Percentiles rank a stretch among this genome's conserved stretches.
Conservation (phyloP, 2,888 invertebrate genomes). For the Acanthosepion lycidas region DNA sequence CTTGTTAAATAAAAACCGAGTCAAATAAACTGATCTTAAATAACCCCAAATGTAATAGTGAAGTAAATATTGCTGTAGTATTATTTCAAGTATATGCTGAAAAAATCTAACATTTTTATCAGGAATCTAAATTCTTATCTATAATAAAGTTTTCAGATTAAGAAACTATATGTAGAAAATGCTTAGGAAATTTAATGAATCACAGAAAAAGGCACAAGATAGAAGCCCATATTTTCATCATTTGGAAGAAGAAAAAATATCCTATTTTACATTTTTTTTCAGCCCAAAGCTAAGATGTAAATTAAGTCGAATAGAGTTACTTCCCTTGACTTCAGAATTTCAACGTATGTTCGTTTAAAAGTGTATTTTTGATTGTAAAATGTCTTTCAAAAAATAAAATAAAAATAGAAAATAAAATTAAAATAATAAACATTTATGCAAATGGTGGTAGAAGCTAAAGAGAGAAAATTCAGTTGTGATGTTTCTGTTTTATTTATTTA, state of each 20-base stretch:
- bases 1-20: too few relatives aligned
- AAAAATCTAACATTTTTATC: not conserved
- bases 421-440: not conserved
- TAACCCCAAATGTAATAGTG: too few relatives aligned
- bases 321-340: not conserved
- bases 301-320: not conserved
- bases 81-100: too few relatives aligned
- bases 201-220: too few relatives aligned
- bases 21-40: too few relatives aligned
- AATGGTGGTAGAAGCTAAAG: not conserved
- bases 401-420: not conserved
- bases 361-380: not conserved
- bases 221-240: too few relatives aligned
- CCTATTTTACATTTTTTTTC: not conserved
- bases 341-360: too few relatives aligned
- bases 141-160: not conserved
- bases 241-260: too few relatives aligned
- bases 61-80: too few relatives aligned
- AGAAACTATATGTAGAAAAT: not conserved
- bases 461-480: not conserved
- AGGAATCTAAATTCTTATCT: not conserved
- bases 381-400: not conserved
- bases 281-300: not conserved
- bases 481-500: not conserved
- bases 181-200: not conserved